Conservation (phyloP, 1,140 invertebrate genomes). For the Lasaia peninsularis region DNA sequence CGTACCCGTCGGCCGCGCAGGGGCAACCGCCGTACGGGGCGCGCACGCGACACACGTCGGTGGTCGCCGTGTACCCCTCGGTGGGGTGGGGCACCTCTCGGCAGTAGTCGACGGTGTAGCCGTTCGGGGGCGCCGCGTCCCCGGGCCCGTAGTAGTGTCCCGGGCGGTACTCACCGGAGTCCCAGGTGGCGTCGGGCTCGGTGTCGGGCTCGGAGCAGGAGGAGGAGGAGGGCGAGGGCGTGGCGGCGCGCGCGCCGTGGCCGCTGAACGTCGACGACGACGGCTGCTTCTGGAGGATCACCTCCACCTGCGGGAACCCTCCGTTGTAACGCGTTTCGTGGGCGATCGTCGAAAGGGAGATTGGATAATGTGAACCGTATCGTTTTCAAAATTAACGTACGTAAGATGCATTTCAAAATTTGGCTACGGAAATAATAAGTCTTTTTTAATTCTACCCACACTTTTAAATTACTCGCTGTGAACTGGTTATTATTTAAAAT, state of each 20-base stretch:
- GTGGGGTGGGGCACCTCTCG: neutral
- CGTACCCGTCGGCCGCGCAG: neutral
- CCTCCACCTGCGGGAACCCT: constrained; percentile 63
- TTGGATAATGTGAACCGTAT: no score
- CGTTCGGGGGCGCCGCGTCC: neutral
- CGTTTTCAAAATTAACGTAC: no score
- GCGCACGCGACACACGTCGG: neutral
- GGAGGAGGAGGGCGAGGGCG: constrained; percentile 45
- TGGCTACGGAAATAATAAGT: no score
- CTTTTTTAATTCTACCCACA: no score
- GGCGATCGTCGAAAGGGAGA: no score
- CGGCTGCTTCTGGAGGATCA: constrained; percentile 68
- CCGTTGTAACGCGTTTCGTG: no score
- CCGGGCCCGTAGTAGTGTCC: no score
- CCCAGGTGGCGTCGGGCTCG: constrained; percentile 82
- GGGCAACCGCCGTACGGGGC: neutral
- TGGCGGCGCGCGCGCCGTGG: constrained; percentile 47
- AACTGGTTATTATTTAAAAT: no score
- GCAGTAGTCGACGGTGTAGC: neutral
- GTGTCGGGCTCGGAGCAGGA: constrained; percentile 78
- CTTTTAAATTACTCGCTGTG: no score
- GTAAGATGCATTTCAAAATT: no score
- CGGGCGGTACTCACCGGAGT: constrained; percentile 82
- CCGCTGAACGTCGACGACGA: constrained; percentile 65
- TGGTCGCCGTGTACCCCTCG: neutral